Percentiles rank a stretch among this genome's conserved stretches.
phyloP scores from a whole-genome alignment of 2,113 vertebrate species.

The Hydropotes inermis region DNA sequence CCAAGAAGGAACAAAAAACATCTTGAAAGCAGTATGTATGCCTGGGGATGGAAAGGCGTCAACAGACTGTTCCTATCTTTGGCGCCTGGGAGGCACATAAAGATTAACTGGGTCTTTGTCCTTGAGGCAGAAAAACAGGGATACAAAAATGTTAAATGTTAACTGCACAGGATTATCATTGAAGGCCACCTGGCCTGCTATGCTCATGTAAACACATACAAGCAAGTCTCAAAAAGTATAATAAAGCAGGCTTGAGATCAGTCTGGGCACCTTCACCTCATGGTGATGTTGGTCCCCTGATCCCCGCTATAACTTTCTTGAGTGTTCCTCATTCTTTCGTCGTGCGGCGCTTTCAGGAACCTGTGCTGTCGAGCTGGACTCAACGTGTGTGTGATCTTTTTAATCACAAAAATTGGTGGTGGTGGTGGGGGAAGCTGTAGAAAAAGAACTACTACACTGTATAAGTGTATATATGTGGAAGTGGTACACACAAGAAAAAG shows the following conservation, averaged over 20 bases:
- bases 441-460: background rate
- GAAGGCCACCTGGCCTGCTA: background rate
- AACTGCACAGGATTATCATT: background rate
- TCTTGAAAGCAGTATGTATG: background rate
- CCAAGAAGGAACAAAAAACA: background rate
- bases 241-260: background rate
- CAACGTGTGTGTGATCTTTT: background rate
- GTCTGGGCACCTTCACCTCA: background rate
- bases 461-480: too few species aligned
- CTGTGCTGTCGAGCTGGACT: background rate
- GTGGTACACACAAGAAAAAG: background rate
- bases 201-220: background rate
- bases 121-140: background rate
- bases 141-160: background rate
- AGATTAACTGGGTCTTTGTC: background rate
- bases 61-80: background rate
- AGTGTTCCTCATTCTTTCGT: background rate
- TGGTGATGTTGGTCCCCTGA: background rate
- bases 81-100: background rate
- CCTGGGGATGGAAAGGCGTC: background rate
- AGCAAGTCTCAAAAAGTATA: background rate
- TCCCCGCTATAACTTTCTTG: background rate
- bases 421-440: background rate
- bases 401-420: background rate
- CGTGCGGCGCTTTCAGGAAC: accelerated